Evolutionary conservation across 2,113 vertebrate genomes (phyloP).

Genomic region (Lynx canadensis): DNA sequence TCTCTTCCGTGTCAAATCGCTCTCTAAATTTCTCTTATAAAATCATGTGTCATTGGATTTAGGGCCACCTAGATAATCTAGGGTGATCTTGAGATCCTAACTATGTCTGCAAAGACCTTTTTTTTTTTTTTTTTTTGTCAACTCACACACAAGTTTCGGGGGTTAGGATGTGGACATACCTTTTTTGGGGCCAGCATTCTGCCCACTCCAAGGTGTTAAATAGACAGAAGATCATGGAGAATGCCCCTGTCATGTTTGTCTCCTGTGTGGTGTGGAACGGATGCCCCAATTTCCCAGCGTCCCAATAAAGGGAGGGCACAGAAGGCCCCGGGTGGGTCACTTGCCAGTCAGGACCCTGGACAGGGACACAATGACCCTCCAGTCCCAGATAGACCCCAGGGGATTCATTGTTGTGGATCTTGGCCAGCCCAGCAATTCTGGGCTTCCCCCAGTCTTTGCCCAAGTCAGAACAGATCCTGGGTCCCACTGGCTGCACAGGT

Average conservation of each 20-base stretch:
- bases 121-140: neutral
- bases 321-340: neutral
- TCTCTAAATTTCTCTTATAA: neutral
- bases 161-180: neutral
- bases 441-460: neutral
- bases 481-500: neutral
- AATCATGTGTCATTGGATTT: neutral
- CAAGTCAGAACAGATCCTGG: neutral
- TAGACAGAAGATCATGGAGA: neutral
- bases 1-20: neutral
- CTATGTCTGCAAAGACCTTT: neutral
- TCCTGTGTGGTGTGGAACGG: neutral
- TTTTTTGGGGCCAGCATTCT: neutral
- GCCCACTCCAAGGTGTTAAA: neutral
- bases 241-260: neutral
- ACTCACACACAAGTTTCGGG: neutral
- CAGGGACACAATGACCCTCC: neutral
- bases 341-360: constrained; percentile 71
- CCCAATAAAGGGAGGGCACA: neutral
- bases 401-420: neutral
- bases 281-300: neutral
- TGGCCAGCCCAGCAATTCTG: neutral
- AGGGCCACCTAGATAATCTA: neutral
- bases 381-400: neutral
- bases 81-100: neutral